Base-by-base conservation (phyloP, 2,113 vertebrate genomes). In the Cyprinus carpio region DNA sequence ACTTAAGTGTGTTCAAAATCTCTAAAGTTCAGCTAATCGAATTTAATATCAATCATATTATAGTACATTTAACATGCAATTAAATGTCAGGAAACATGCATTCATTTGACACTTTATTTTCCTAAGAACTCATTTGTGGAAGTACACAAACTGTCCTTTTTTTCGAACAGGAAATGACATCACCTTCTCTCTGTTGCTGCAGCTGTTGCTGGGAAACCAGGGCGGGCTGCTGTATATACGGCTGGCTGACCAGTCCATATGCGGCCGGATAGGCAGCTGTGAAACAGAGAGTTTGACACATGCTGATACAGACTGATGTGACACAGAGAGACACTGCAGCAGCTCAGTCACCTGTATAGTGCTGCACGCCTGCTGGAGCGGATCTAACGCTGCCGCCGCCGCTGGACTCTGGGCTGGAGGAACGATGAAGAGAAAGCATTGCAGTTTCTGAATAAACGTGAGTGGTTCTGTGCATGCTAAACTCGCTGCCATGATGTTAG, bases 361-460 rank as follows among this genome's bases (percentile, higher is more conserved):
- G 96, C 91, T 98, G 97, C 96, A 98, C 96, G 83, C 96, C 87
- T 98, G 97, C 91, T 97, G 96, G 83, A 98, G 94, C 15, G 96
- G 95, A 84, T 97, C 97, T 92, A 96, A 92, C 71, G 2, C 0
- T 2, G 95, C 46, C 8, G 15, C 54, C 8, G 15, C 54, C n/a
- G 8, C 96, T 0, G 96, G 95, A 95, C 96, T 97, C 93, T 96
- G 96, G 89, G 96, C 97, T 97, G 92, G 87, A 82, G 9, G 64
- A 2, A 9, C 2, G 6, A 18, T 25, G 10, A 8, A 84, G 56
- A 90, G 60, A 74, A 27, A 58, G 23, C 46, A 34, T 69, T 34
- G 8, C 65, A 69, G 18, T 11, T 69, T 69, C 8, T 34, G 8
- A 69, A 37, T 69, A 10, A 31, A 69, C 20, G 65, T 23, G 31